Base-by-base conservation (phyloP, 2,113 vertebrate genomes). In the Vulpes vulpes region DNA sequence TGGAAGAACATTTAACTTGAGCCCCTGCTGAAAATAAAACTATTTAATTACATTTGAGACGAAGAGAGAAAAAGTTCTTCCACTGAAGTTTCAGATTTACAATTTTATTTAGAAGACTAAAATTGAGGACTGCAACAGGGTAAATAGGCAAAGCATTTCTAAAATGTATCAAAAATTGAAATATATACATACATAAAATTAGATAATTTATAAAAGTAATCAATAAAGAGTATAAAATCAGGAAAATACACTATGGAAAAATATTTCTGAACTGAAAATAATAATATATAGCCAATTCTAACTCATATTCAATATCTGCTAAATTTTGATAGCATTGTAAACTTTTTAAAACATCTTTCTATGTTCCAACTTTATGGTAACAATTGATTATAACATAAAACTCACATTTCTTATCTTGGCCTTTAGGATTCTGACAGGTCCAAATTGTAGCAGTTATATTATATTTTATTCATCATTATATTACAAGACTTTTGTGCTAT, bases 1-100 rank as follows among this genome's bases (percentile, higher is more conserved):
- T 95, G 67, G 27, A 97, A 96, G 94, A 95, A 97, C 96, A 97
- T 96, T 98, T 96, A 97, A 96, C 90, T 95, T 94, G 92, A 96
- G n/a, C 96, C 59, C 96, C 96, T 98, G 97, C 97, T 95, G 98
- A 96, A 98, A 97, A 95, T 92, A 96, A 95, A 97, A 88, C 96
- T 92, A 96, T 91, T 98, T 98, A 97, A 97, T 97, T 98, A 97
- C 97, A 97, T 92, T 82, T 85, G 62, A 97, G 83, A 25, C 62
- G 65, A 91, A 76, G n/a, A 94, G 15, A 32, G 43, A 87, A 71
- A 97, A 95, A 95, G 79, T 57, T 95, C 62, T 97, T 62, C 15
- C 25, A 94, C 89, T 92, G 30, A 96, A 93, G 19, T 92, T 91
- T 96, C 17, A 64, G 7, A 88, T 96, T 93, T 96, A 81, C 23